phyloP scores from a whole-genome alignment of 2,797 vertebrate species.

The Gambelia wislizenii region DNA sequence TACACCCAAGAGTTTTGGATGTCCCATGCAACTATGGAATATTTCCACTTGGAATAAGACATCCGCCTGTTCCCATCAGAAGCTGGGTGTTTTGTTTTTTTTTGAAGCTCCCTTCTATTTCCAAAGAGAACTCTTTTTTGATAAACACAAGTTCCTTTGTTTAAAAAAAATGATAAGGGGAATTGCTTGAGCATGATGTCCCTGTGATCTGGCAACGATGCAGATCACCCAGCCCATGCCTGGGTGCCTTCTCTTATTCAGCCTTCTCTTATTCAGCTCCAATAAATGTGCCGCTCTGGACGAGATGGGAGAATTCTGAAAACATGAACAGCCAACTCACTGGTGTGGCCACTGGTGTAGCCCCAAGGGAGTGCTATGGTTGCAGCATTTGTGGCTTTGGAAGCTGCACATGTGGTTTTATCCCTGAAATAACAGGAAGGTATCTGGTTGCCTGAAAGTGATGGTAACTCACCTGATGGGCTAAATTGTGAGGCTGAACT shows the following conservation, averaged over 20 bases:
- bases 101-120: not conserved
- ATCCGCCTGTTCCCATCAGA: not conserved
- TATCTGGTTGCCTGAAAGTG: not conserved
- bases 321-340: not conserved
- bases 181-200: not conserved
- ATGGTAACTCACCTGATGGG: not conserved
- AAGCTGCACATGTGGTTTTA: not conserved
- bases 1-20: not conserved
- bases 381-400: not conserved
- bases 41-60: not conserved
- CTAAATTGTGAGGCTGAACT: not conserved
- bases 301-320: not conserved
- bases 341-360: not conserved
- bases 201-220: not conserved
- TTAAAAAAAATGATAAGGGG: not conserved
- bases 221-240: not conserved
- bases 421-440: not conserved
- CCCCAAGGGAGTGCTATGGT: not conserved
- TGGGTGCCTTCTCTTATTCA: too few relatives aligned
- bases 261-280: not conserved
- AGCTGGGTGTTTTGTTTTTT: too few relatives aligned
- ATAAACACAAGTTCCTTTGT: not conserved
- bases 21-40: not conserved
- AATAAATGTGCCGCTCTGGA: not conserved
- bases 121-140: not conserved